These are phyloP conservation scores for Melanargia galathea DNA, from an alignment of 2,888 invertebrate genomes.

Conservation along the genomic window DNA sequence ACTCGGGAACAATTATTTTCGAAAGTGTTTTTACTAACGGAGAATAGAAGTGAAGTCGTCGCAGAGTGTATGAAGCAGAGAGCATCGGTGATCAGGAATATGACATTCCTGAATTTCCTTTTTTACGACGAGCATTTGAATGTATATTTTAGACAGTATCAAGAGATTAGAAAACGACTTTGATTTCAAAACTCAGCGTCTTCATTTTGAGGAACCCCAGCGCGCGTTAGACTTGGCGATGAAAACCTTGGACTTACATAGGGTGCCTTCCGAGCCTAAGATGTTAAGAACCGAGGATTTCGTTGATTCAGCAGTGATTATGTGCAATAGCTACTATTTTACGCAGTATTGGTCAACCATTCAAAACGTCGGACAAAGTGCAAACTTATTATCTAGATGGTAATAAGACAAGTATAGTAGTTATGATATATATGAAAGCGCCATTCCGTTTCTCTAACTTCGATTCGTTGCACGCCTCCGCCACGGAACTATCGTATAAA, in stretches of 20 bases:
- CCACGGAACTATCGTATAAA: conserved; percentile 86
- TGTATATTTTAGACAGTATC: neutral
- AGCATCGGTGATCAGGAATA: neutral
- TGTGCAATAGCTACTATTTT: too few relatives aligned
- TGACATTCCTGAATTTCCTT: conserved; percentile 34
- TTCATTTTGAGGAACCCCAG: conserved; percentile 50
- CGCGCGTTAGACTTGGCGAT: conserved; percentile 50
- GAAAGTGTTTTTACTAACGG: conserved; percentile 2
- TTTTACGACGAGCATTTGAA: neutral
- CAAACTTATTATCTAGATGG: neutral
- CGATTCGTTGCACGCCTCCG: conserved; percentile 79
- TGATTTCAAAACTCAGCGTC: neutral
- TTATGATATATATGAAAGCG: conserved; percentile 58
- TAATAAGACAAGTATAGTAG: neutral
- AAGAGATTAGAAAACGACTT: neutral
- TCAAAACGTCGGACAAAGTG: neutral
- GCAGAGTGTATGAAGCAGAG: neutral
- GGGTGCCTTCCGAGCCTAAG: too few relatives aligned
- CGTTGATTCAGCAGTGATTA: too few relatives aligned
- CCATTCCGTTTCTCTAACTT: conserved; percentile 82
- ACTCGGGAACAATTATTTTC: conserved; percentile 42
- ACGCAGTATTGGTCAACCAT: too few relatives aligned
- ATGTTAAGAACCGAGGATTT: too few relatives aligned
- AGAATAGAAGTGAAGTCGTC: conserved; percentile 3
- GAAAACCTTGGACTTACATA: too few relatives aligned